Evolutionary conservation across 37 sponge, comb jelly and placozoan species (phyloP), one percentile per base, ranked within the genome.

Genomic region (Oopsacas minuta): DNA sequence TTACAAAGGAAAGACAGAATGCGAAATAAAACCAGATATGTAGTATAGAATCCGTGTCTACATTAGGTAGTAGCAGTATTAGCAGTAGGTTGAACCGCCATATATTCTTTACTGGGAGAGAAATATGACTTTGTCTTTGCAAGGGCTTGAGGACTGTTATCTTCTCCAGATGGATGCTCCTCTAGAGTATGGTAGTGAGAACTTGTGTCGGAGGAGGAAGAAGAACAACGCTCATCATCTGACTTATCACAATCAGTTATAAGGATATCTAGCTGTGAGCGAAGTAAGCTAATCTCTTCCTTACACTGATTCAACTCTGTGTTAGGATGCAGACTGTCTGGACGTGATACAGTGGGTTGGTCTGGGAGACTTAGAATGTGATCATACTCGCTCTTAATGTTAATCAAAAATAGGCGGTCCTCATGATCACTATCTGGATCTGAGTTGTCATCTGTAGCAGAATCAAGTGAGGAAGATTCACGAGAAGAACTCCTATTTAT

Each of bases 11-110:
- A 3, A 10, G 20, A 61, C 28, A 32, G 75, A 25, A 61, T 32
- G 75, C 30, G n/a, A 61, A 61, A 61, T 61, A 61, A 61, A 61
- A 61, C 75, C 75, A 61, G 20, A 42, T 42, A 42, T n/a, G 49
- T 15, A 42, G 12, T 42, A 17, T 8, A 17, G 15, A 17, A 42
- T 42, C 49, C 49, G 49, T 42, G 12, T 42, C 49, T 42, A 42
- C 49, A 42, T 17, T 17, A 42, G 49, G 49, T 42, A 42, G 15
- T 42, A 17, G 8, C 49, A 42, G 49, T 42, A 15, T 25, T 25
- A 10, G 75, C 28, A 5, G 30, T 25, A 12, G 75, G 75, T 7
- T 61, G 22, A 34, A 61, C 20, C 7, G 22, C 75, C 1, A 25
- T 3, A 12, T 20, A 61, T 61, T 61, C 75, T n/a, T 61, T 61